A percentile compares a stretch with the other conserved stretches of the same genome.
Conservation (phyloP, 1,140 invertebrate genomes). For the Calephelis virginiensis region DNA sequence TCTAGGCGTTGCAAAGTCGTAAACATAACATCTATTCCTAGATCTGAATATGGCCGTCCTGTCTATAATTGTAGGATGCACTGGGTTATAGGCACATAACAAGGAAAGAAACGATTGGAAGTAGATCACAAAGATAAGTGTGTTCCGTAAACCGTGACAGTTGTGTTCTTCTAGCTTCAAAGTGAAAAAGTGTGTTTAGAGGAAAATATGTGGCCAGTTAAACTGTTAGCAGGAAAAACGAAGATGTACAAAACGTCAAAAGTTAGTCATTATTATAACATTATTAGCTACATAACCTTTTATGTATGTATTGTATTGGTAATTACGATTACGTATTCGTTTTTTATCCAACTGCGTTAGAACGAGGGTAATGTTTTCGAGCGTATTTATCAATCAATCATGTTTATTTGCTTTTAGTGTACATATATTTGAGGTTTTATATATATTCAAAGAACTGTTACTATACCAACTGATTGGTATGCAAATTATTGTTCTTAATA, state of each 20-base stretch:
- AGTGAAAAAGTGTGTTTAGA: not conserved
- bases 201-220: slow-evolving; percentile 11
- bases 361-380: no score
- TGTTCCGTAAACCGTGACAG: slow-evolving; percentile 11
- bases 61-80: slow-evolving; percentile 16
- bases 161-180: not conserved
- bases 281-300: no score
- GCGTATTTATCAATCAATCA: no score
- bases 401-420: no score
- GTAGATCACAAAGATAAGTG: slow-evolving; percentile 9
- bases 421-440: no score
- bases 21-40: slow-evolving; percentile 7
- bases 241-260: slow-evolving; percentile 4
- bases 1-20: not conserved
- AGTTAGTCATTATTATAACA: slow-evolving; percentile 1
- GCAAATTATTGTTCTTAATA: no score
- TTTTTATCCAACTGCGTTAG: no score
- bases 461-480: no score
- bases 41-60: slow-evolving; percentile 1
- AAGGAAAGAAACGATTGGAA: slow-evolving; percentile 8
- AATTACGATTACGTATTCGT: no score
- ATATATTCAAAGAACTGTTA: no score
- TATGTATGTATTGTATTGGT: no score
- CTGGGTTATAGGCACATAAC: not conserved
- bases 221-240: slow-evolving; percentile 1